A percentile compares a stretch with the other conserved stretches of the same genome.
Conservation (phyloP, 2,113 vertebrate genomes). For the Sturnira hondurensis region DNA sequence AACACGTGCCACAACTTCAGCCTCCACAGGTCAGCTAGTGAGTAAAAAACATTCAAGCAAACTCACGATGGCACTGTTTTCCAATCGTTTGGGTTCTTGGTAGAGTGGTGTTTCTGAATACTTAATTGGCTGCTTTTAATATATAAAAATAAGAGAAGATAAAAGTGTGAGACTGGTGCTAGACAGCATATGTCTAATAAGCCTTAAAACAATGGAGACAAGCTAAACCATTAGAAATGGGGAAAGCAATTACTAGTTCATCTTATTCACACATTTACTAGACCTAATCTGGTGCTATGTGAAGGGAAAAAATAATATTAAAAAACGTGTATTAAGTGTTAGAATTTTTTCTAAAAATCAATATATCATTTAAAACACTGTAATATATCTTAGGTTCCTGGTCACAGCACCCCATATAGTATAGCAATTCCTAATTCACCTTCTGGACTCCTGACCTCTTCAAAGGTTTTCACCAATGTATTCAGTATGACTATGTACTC, state of each 20-base stretch:
- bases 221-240: background rate
- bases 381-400: background rate
- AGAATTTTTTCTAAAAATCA: background rate
- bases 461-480: background rate
- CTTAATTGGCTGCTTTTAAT: background rate
- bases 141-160: constrained; percentile 13
- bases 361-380: background rate
- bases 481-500: background rate
- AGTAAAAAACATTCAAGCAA: background rate
- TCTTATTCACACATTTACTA: background rate
- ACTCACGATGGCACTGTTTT: background rate
- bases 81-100: background rate
- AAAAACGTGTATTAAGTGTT: background rate
- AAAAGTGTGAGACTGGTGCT: background rate
- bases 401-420: background rate
- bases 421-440: background rate
- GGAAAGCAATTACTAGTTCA: background rate
- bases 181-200: background rate
- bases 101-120: background rate
- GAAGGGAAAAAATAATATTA: background rate
- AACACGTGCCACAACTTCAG: background rate
- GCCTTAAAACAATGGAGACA: background rate
- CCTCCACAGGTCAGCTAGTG: background rate
- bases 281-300: background rate
- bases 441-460: background rate